phyloP scores from a whole-genome alignment of 2,797 vertebrate genomes.

The Benthosema pterotum region DNA sequence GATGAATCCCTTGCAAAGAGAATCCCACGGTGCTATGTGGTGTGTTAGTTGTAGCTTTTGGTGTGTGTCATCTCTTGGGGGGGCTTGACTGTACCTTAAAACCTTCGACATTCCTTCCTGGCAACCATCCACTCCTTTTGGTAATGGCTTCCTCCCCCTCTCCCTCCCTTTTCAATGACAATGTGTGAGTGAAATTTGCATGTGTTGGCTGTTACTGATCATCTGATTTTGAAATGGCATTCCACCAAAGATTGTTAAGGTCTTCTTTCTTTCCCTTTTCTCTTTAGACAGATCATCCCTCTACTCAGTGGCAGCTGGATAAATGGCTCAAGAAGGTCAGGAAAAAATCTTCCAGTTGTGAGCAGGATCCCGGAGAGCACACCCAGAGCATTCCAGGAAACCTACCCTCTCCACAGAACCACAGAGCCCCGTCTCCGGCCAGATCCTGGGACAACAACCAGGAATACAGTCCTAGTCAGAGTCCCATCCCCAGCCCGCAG shows the following conservation, averaged over 20 bases:
- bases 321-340: conserved; percentile 94
- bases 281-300: conserved; percentile 82
- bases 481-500: conserved; percentile 79
- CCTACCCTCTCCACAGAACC: conserved; percentile 52
- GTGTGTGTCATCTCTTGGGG: conserved; percentile 16
- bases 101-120: not conserved
- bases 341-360: conserved; percentile 82
- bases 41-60: conserved; percentile 4
- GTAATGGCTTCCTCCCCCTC: not conserved
- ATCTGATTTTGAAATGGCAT: not conserved
- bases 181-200: not conserved
- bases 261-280: conserved; percentile 8
- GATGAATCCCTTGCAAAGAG: not conserved
- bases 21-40: not conserved
- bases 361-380: conserved; percentile 71
- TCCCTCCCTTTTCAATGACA: not conserved
- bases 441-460: conserved; percentile 79
- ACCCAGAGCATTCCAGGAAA: conserved; percentile 43
- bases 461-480: conserved; percentile 76
- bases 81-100: conserved; percentile 7
- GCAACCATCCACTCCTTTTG: not conserved
- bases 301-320: conserved; percentile 95
- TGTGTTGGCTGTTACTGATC: conserved; percentile 1
- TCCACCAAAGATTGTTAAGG: conserved; percentile 3
- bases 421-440: conserved; percentile 75